phyloP scores from a whole-genome alignment of 2,113 vertebrate species.

The Tiliqua scincoides region DNA sequence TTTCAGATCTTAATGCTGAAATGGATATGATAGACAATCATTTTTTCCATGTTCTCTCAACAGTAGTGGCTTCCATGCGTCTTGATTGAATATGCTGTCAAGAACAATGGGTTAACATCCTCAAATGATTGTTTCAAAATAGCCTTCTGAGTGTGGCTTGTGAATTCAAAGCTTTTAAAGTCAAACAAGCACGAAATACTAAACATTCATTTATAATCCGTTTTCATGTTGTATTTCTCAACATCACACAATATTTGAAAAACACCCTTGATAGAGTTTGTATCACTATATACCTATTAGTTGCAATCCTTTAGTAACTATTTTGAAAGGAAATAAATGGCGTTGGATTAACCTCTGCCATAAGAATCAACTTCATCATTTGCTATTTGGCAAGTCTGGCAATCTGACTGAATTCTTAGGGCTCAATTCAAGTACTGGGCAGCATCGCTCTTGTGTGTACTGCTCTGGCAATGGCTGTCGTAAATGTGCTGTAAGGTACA shows the following conservation, averaged over 20 bases:
- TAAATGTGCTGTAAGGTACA: too few relatives aligned
- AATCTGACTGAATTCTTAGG: background rate
- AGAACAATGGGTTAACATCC: background rate
- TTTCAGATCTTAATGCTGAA: background rate
- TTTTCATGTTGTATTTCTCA: background rate
- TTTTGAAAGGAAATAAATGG: constrained; percentile 40
- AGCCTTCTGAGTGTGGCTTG: background rate
- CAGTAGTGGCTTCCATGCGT: background rate
- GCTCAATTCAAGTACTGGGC: too few relatives aligned
- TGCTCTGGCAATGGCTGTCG: too few relatives aligned
- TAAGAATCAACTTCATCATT: constrained; percentile 33
- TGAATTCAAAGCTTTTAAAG: background rate
- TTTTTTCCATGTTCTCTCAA: background rate
- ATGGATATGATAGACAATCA: background rate
- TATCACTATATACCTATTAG: constrained; percentile 57
- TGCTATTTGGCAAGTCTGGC: background rate
- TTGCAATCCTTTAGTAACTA: constrained; percentile 49
- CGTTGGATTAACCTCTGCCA: constrained; percentile 23
- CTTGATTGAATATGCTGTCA: background rate
- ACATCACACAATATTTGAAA: background rate
- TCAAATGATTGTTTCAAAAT: background rate
- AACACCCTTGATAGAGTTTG: constrained; percentile 23
- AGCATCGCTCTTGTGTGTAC: too few relatives aligned
- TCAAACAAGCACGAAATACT: background rate
- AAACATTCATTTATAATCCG: background rate